These are phyloP conservation scores for Agonopterix alstromeriana DNA, from an alignment of 2,888 invertebrate species.

Conservation along the genomic window DNA sequence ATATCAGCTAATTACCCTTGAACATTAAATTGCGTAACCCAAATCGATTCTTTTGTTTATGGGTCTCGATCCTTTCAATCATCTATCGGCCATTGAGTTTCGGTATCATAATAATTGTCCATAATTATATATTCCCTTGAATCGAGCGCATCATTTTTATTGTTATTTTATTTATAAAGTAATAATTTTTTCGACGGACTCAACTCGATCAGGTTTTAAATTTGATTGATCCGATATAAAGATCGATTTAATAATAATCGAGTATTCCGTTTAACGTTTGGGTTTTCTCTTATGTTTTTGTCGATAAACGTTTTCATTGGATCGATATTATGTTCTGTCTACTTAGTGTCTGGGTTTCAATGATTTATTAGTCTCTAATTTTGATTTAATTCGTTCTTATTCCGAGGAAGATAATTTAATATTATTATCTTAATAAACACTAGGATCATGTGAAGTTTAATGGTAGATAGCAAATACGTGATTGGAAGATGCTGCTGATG, in stretches of 20 bases:
- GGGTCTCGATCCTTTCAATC: conserved; percentile 74
- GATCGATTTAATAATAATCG: conserved; percentile 71
- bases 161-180: conserved; percentile 78
- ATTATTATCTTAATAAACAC: conserved; percentile 7
- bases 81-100: conserved; percentile 73
- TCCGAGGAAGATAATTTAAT: conserved; percentile 4
- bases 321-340: conserved; percentile 44
- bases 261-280: conserved; percentile 57
- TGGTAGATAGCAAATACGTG: conserved; percentile 1
- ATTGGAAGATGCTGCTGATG: not conserved
- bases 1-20: conserved; percentile 64
- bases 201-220: conserved; percentile 72
- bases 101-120: conserved; percentile 76
- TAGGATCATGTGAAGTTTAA: conserved; percentile 8
- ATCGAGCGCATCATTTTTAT: conserved; percentile 71
- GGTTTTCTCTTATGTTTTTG: conserved; percentile 52
- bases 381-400: conserved; percentile 26
- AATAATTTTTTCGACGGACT: conserved; percentile 70
- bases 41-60: conserved; percentile 74
- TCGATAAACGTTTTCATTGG: conserved; percentile 59
- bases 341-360: conserved; percentile 40
- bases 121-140: conserved; percentile 75
- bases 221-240: conserved; percentile 76
- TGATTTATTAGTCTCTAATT: conserved; percentile 51
- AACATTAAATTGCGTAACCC: conserved; percentile 70